Base-by-base conservation (phyloP, 2,113 vertebrate species). In the Sinocyclocheilus maitianheensis region DNA sequence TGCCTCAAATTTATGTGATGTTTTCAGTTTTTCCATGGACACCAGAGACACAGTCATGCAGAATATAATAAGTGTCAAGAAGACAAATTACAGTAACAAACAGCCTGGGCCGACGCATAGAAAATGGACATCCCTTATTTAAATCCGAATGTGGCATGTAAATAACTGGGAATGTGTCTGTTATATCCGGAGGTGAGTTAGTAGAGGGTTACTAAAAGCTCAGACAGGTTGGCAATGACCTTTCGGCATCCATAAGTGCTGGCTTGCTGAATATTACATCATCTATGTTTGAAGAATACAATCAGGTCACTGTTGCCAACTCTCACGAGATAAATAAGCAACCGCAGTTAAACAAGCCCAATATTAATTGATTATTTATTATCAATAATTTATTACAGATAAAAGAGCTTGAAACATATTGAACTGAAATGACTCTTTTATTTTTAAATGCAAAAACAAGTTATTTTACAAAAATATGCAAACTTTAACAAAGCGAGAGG, bases 41-140 rank as follows among this genome's bases (percentile, higher is more conserved):
- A 85, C 83, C 83, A 74, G 63, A 81, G 67, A 74, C 40, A 51
- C 80, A 89, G 75, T 34, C 84, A 78, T 43, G 72, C 86, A 65
- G 78, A 77, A 82, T 77, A 78, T 67, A 53, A 48, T 62, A 51
- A 81, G 46, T 83, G 86, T 85, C 83, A 85, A 51, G 78, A 87
- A 83, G 88, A 87, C 77, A 67, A 86, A 89, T 89, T 83, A 80
- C 84, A 80, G 86, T 62, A 83, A 83, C 86, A 76, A 62, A 77
- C 74, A 43, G 80, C 83, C 67, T 5, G 37, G 63, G 74, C 77
- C 83, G n/a, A 84, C 53, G 63, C 79, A 40, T 5, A 20, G 65
- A 67, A 79, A 48, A 77, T 76, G 55, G 88, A 63, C 18, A 65
- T 77, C 48, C 79, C 77, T 75, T 77, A 87, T 83, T 79, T 74